Conservation (phyloP, 2,888 invertebrate species). For the Notodonta ziczac region DNA sequence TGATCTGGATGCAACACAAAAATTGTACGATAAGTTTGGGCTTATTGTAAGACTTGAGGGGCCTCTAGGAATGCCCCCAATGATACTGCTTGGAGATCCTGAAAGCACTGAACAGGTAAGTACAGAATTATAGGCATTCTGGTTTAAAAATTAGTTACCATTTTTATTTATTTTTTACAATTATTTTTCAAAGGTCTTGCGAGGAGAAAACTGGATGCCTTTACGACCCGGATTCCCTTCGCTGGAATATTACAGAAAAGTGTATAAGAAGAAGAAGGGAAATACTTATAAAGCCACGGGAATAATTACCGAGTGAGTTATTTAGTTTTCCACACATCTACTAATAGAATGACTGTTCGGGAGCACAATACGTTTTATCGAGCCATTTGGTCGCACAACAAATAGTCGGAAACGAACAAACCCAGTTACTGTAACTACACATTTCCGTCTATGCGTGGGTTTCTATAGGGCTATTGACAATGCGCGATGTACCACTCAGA, state of each 20-base stretch:
- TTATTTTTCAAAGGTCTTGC: slow-evolving; percentile 40
- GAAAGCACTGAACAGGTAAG: slow-evolving; percentile 51
- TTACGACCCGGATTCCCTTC: slow-evolving; percentile 56
- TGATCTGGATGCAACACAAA: slow-evolving; percentile 27
- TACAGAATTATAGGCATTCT: background rate
- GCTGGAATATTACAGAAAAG: slow-evolving; percentile 56
- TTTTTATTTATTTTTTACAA: too few species aligned
- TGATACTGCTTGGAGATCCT: slow-evolving; percentile 54
- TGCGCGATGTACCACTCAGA: too few species aligned
- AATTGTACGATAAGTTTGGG: slow-evolving; percentile 51
- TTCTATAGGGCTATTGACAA: too few species aligned
- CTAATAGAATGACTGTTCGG: too few species aligned
- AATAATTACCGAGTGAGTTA: slow-evolving; percentile 33
- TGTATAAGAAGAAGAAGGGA: slow-evolving; percentile 33
- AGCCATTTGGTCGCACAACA: too few species aligned
- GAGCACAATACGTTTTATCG: too few species aligned
- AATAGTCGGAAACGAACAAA: too few species aligned
- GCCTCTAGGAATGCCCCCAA: slow-evolving; percentile 35
- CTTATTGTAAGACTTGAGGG: slow-evolving; percentile 54
- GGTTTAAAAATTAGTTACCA: background rate
- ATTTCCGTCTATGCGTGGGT: too few species aligned
- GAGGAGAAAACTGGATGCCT: slow-evolving; percentile 61
- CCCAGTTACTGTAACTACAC: too few species aligned
- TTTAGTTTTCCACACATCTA: slow-evolving; percentile 4
- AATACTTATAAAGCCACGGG: slow-evolving; percentile 17